phyloP scores from a whole-genome alignment of 2,888 invertebrate species.

The Chrysolina americana region DNA sequence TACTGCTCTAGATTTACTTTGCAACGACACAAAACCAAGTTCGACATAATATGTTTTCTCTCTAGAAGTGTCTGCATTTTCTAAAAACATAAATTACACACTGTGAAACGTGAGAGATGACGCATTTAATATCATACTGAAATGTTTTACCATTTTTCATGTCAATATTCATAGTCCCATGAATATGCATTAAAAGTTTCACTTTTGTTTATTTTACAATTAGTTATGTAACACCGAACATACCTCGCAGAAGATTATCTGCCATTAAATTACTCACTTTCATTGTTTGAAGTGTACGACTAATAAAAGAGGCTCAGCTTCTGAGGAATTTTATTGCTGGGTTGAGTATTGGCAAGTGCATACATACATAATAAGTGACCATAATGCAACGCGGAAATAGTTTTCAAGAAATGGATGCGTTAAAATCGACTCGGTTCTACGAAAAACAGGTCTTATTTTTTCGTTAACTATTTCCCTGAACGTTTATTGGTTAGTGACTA shows the following conservation, averaged over 20 bases:
- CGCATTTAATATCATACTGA: background rate
- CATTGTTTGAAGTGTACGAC: background rate
- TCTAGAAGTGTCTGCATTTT: too few species aligned
- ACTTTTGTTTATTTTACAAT: slow-evolving; percentile 8
- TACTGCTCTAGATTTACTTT: too few species aligned
- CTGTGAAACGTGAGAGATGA: background rate
- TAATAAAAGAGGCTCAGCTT: background rate
- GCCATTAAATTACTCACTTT: background rate
- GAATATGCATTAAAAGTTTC: background rate
- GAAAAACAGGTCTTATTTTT: background rate
- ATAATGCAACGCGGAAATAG: background rate
- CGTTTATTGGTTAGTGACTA: background rate
- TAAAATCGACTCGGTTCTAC: background rate
- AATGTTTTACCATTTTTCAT: background rate
- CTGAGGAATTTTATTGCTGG: background rate
- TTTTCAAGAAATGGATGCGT: slow-evolving; percentile 1
- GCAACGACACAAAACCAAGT: too few species aligned
- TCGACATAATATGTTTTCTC: too few species aligned
- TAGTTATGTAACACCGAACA: background rate
- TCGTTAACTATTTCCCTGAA: background rate
- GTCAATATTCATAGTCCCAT: background rate
- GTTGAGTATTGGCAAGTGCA: background rate
- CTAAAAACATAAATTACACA: background rate
- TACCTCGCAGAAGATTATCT: background rate
- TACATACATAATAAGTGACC: background rate